These are phyloP conservation scores for Plestiodon gilberti DNA, from an alignment of 2,113 vertebrate genomes.

Conservation along the genomic window DNA sequence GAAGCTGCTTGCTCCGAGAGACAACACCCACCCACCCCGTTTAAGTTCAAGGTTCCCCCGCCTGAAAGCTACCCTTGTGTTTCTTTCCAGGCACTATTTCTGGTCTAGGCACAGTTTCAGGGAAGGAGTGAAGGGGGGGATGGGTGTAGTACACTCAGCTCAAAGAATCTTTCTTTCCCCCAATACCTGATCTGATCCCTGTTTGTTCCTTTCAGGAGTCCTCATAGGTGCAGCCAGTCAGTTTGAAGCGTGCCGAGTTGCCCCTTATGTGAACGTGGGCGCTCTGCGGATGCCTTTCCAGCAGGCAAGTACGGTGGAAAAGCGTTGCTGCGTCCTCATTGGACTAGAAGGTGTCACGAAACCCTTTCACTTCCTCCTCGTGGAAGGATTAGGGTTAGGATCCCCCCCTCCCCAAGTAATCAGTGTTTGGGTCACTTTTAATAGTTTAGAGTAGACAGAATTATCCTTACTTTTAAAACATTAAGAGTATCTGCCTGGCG, in stretches of 20 bases:
- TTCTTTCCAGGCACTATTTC: neutral
- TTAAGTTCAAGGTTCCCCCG: neutral
- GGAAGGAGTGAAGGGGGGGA: neutral
- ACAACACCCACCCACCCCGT: too few species aligned
- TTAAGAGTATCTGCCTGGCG: too few species aligned
- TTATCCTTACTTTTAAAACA: too few species aligned
- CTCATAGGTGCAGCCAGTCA: conserved; percentile 97
- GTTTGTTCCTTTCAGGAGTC: conserved; percentile 81
- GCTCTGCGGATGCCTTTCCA: conserved; percentile 98
- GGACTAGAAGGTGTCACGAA: neutral
- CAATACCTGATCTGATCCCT: neutral
- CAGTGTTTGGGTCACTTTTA: too few species aligned
- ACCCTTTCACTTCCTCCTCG: neutral
- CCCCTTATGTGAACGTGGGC: conserved; percentile 98
- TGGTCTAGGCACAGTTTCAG: neutral
- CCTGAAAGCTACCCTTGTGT: neutral
- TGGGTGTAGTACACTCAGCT: neutral
- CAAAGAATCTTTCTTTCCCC: neutral
- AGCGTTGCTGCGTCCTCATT: neutral
- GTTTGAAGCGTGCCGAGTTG: conserved; percentile 98
- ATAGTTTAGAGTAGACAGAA: too few species aligned
- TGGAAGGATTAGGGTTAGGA: too few species aligned
- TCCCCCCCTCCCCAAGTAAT: too few species aligned
- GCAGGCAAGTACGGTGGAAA: conserved; percentile 87
- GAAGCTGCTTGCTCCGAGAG: neutral